Evolutionary conservation across 2,113 vertebrate genomes (phyloP).

Genomic region (Mirounga angustirostris): DNA sequence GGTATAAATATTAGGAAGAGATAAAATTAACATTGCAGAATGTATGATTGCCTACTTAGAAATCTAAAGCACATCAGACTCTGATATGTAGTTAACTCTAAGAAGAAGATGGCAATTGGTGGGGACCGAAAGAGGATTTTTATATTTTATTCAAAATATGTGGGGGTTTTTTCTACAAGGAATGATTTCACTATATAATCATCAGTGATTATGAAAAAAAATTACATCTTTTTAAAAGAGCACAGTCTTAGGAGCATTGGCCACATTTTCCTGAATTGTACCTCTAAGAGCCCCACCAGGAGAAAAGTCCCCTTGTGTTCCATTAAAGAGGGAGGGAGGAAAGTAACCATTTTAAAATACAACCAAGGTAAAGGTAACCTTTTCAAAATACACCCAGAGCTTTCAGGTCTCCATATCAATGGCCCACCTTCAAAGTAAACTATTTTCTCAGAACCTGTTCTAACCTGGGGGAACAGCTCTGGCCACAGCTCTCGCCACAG

Average conservation of each 20-base stretch:
- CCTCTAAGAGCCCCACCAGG: neutral
- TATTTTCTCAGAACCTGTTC: neutral
- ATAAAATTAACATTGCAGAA: neutral
- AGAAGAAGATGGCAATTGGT: neutral
- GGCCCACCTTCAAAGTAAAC: neutral
- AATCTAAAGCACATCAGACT: neutral
- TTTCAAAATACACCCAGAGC: neutral
- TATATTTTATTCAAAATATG: neutral
- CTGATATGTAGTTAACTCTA: neutral
- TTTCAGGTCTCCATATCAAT: neutral
- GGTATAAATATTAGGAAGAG: neutral
- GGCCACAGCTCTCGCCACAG: neutral
- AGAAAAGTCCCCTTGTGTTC: neutral
- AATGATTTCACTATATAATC: neutral
- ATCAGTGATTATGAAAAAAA: neutral
- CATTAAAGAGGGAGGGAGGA: neutral
- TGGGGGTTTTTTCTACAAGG: neutral
- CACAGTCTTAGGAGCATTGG: neutral
- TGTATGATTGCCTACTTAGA: neutral
- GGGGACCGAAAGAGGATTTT: neutral
- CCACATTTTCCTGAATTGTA: neutral
- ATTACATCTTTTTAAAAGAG: neutral
- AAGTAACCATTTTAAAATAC: neutral
- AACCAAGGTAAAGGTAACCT: neutral
- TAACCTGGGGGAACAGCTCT: neutral